Conservation (phyloP, 2,797 vertebrate species). For the Falco columbarius region DNA sequence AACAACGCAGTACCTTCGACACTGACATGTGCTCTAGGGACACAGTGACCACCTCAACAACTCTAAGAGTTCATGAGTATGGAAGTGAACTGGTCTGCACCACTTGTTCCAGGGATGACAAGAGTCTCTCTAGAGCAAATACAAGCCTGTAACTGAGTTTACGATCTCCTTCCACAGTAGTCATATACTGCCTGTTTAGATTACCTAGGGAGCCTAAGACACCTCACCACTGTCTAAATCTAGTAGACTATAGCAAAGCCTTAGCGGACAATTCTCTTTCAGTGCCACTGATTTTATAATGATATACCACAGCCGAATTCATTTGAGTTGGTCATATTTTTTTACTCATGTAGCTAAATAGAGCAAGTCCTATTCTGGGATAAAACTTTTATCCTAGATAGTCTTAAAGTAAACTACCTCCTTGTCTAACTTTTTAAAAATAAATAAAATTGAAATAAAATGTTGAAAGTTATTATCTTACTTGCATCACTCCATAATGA, state of each 20-base stretch:
- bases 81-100: neutral
- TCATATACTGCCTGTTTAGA: neutral
- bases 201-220: neutral
- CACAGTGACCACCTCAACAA: neutral
- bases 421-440: neutral
- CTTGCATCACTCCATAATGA: constrained; percentile 71
- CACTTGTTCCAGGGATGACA: neutral
- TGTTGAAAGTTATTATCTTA: neutral
- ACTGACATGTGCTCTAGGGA: neutral
- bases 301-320: neutral
- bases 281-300: neutral
- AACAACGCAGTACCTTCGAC: too few relatives aligned
- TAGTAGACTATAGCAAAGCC: neutral
- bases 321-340: neutral
- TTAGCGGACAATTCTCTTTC: neutral
- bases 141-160: neutral
- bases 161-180: neutral
- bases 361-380: neutral
- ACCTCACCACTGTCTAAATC: neutral
- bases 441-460: neutral
- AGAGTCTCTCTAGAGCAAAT: neutral
- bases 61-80: neutral
- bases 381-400: neutral
- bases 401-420: neutral
- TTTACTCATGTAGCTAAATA: neutral